These are phyloP conservation scores for Formica aserva DNA, from an alignment of 2,888 invertebrate genomes.

Conservation along the genomic window DNA sequence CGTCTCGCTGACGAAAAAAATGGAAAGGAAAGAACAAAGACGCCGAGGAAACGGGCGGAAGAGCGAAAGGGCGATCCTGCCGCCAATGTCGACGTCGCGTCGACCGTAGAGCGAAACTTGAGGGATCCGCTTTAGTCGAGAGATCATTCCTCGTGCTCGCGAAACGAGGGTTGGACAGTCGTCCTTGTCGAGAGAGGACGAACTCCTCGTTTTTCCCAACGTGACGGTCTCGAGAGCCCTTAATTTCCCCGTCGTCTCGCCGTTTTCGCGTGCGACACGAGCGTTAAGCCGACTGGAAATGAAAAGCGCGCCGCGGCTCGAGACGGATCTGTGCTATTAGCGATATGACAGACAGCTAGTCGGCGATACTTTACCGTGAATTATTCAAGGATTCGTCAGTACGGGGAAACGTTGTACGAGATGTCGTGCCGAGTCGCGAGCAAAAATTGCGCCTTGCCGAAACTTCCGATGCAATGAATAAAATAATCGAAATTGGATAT, in stretches of 20 bases:
- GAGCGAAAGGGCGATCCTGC: conserved; percentile 80
- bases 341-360: conserved; percentile 60
- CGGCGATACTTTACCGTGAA: conserved; percentile 57
- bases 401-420: conserved; percentile 25
- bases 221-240: conserved; percentile 74
- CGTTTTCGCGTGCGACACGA: conserved; percentile 77
- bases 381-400: conserved; percentile 61
- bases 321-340: conserved; percentile 54
- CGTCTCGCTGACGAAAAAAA: conserved; percentile 57
- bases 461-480: conserved; percentile 15
- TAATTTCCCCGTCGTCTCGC: conserved; percentile 71
- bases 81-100: conserved; percentile 55
- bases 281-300: conserved; percentile 71
- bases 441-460: conserved; percentile 37
- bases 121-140: conserved; percentile 48
- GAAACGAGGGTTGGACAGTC: conserved; percentile 65
- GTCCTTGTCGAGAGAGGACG: conserved; percentile 36
- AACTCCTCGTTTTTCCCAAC: conserved; percentile 59
- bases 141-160: conserved; percentile 44
- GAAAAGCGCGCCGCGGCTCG: conserved; percentile 67
- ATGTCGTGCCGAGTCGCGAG: conserved; percentile 29
- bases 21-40: conserved; percentile 14
- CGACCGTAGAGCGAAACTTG: conserved; percentile 19
- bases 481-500: conserved; percentile 25
- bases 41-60: neutral